Evolutionary conservation across 2,888 invertebrate species (phyloP).

Genomic region (Lasius platythorax): DNA sequence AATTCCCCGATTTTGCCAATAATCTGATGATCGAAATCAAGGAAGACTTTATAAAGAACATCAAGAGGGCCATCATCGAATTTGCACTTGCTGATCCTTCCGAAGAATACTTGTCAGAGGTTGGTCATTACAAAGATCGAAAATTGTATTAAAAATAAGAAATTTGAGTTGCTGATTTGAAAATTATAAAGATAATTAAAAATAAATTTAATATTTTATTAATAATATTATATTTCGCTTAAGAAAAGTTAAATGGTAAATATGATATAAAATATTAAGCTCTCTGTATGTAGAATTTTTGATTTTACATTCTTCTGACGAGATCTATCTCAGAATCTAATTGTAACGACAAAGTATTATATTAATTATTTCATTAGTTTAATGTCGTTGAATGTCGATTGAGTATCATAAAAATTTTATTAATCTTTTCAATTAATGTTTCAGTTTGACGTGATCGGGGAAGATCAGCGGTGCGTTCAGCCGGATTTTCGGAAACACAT

Average conservation of each 20-base stretch:
- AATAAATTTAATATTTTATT: not conserved
- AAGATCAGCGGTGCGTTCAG: not conserved
- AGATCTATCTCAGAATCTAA: not conserved
- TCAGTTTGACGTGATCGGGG: slow-evolving; percentile 14
- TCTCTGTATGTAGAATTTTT: not conserved
- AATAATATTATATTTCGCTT: not conserved
- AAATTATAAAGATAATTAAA: not conserved
- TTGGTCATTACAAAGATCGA: slow-evolving; percentile 12
- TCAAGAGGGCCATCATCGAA: slow-evolving; percentile 97
- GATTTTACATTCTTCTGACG: not conserved
- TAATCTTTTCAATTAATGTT: not conserved
- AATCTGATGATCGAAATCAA: slow-evolving; percentile 92
- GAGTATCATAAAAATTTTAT: not conserved
- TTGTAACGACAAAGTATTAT: not conserved
- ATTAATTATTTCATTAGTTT: not conserved
- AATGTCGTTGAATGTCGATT: not conserved
- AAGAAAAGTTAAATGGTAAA: not conserved
- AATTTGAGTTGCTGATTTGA: not conserved
- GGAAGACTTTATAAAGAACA: slow-evolving; percentile 94
- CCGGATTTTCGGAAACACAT: slow-evolving; percentile 19
- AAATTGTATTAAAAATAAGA: not conserved
- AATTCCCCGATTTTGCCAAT: slow-evolving; percentile 88
- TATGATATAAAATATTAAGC: not conserved
- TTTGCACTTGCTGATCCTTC: slow-evolving; percentile 91
- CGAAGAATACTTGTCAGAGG: slow-evolving; percentile 68